Evolutionary conservation across 30 jellyfish, hydroid and myxozoan genomes (phyloP), one percentile per base, ranked within the genome.

Genomic region (Mastigias papua): DNA sequence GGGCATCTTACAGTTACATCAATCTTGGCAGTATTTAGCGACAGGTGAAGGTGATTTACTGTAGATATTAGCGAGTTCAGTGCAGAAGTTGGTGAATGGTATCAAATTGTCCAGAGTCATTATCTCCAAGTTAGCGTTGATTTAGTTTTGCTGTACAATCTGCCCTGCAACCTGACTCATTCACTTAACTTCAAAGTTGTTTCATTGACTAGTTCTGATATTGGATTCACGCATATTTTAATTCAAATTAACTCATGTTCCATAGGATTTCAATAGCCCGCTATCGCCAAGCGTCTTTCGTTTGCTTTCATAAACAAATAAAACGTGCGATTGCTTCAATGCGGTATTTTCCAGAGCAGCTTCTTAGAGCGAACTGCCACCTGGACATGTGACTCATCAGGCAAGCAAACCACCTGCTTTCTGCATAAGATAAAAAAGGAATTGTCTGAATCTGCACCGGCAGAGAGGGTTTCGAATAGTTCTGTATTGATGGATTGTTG

Each of bases 381-480:
- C 88, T 78, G 90, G 78, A 22, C 37, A 79, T 32, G 81, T 79
- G 90, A 79, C 81, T 79, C 90, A 79, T 79, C 20, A 29, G n/a
- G 27, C 25, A 35, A 79, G 80, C 81, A 48, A 22, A 62, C 54
- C 90, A 79, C 90, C 90, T 79, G 90, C 79, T 57, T 20, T 79
- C 26, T 61, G 73, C 30, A 79, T 79, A 63, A 9, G 28, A 21
- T 7, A 21, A 27, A 21, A n/a, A 11, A 22, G 34, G 25, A 21
- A 75, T 75, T 75, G 86, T 48, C 86, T 50, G 86, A 48, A 75
- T 75, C 46, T 69, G 74, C 86, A 34, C 74, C 23, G 57, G 35
- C 86, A 46, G 86, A 48, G 74, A 28, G 68, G 35, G 20, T 26
- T 35, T 72, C 68, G 10, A 46, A 8, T 34, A 23, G 34, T 72